A percentile compares a stretch with the other conserved stretches of the same genome.
These are phyloP conservation scores for Sebastes oblongus DNA, from an alignment of 2,797 vertebrate species.

Conservation along the genomic window DNA sequence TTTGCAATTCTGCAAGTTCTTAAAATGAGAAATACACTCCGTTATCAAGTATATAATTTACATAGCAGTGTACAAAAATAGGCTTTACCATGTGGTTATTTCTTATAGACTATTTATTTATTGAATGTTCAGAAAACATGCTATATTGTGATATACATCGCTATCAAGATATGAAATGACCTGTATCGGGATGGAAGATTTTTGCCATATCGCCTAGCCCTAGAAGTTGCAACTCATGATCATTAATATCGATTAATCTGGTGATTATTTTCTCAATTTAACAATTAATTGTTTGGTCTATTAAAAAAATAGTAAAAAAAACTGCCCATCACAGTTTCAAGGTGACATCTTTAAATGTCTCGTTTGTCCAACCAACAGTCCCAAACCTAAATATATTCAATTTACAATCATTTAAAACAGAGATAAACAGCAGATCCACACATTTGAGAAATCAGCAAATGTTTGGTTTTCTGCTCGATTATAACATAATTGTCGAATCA, in stretches of 20 bases:
- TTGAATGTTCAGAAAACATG: too few species aligned
- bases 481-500: background rate
- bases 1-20: too few species aligned
- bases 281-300: background rate
- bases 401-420: background rate
- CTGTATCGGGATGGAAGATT: too few species aligned
- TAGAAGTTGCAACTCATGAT: background rate
- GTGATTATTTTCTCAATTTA: background rate
- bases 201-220: too few species aligned
- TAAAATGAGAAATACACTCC: too few species aligned
- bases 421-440: background rate
- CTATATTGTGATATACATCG: accelerated
- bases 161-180: too few species aligned
- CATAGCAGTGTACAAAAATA: too few species aligned
- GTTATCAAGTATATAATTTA: too few species aligned
- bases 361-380: background rate
- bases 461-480: background rate
- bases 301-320: background rate
- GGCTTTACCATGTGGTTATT: too few species aligned
- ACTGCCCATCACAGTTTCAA: background rate
- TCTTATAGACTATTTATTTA: too few species aligned
- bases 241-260: background rate
- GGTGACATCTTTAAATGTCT: background rate
- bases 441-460: background rate
- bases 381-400: background rate